Evolutionary conservation across 2,888 invertebrate species (phyloP).

Genomic region (Matsumyia berberina): DNA sequence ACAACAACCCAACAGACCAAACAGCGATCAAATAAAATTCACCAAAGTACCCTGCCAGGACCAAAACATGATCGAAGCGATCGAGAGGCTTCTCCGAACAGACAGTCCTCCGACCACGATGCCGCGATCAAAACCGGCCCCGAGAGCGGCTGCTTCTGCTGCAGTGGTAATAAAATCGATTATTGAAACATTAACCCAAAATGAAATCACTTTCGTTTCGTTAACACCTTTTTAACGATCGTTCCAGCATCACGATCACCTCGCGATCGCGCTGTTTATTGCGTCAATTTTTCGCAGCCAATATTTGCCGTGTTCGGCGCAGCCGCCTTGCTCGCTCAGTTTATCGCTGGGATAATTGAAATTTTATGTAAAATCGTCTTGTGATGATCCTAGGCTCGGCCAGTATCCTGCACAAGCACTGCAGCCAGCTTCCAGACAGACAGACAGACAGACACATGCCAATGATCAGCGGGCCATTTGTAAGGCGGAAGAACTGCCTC

Average conservation of each 20-base stretch:
- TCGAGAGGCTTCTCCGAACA: slow-evolving; percentile 11
- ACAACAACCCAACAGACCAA: slow-evolving; percentile 54
- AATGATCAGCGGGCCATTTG: slow-evolving; percentile 75
- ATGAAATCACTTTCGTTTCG: slow-evolving; percentile 79
- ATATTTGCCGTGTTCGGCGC: slow-evolving; percentile 37
- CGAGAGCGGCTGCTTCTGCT: slow-evolving; percentile 60
- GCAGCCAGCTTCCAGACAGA: slow-evolving; percentile 16
- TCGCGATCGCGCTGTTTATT: slow-evolving; percentile 69
- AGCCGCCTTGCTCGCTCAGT: slow-evolving; percentile 42
- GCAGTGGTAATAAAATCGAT: slow-evolving; percentile 75
- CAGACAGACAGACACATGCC: slow-evolving; percentile 74
- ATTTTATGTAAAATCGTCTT: slow-evolving; percentile 75
- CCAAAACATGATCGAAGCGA: slow-evolving; percentile 68
- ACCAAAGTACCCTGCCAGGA: slow-evolving; percentile 60
- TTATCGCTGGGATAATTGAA: slow-evolving; percentile 74
- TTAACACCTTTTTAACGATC: slow-evolving; percentile 80
- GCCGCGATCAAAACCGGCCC: slow-evolving; percentile 56
- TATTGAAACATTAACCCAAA: slow-evolving; percentile 77
- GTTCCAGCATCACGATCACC: slow-evolving; percentile 74
- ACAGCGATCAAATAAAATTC: slow-evolving; percentile 70
- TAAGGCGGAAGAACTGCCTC: slow-evolving; percentile 59
- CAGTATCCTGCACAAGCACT: slow-evolving; percentile 57
- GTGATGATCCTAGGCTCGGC: slow-evolving; percentile 74
- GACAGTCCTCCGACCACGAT: slow-evolving; percentile 6
- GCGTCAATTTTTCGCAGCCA: slow-evolving; percentile 69